Evolutionary conservation across 2,113 vertebrate genomes (phyloP).

Genomic region (Micromys minutus): DNA sequence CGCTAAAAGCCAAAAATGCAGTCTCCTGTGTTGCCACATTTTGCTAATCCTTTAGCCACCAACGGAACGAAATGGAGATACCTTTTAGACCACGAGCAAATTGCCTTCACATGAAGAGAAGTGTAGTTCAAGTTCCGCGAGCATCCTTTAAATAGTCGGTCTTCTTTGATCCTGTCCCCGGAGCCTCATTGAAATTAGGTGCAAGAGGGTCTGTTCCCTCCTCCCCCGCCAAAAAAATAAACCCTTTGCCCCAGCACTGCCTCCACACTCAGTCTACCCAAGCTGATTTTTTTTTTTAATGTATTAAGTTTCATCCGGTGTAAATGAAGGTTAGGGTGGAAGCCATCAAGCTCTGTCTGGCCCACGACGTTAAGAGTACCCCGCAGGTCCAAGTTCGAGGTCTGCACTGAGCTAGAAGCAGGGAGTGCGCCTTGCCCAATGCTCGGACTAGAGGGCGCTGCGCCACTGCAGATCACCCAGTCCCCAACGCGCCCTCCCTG

Average conservation of each 20-base stretch:
- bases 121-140: neutral
- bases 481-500: constrained; percentile 1
- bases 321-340: neutral
- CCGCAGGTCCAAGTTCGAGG: constrained; percentile 62
- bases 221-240: neutral
- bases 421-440: neutral
- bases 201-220: neutral
- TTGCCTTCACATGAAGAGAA: constrained; percentile 4
- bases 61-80: neutral
- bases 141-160: neutral
- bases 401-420: neutral
- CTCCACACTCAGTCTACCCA: neutral
- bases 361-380: neutral
- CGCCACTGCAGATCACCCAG: constrained; percentile 49
- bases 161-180: neutral
- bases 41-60: constrained; percentile 40
- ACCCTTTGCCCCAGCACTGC: neutral
- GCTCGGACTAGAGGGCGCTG: constrained; percentile 80
- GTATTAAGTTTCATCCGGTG: too few species aligned
- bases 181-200: neutral
- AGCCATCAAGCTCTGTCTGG: neutral
- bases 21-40: constrained; percentile 38
- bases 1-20: neutral
- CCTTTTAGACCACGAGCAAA: neutral
- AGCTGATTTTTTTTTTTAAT: neutral